Evolutionary conservation across 2,888 invertebrate species (phyloP).

Genomic region (Lochmaea capreae): DNA sequence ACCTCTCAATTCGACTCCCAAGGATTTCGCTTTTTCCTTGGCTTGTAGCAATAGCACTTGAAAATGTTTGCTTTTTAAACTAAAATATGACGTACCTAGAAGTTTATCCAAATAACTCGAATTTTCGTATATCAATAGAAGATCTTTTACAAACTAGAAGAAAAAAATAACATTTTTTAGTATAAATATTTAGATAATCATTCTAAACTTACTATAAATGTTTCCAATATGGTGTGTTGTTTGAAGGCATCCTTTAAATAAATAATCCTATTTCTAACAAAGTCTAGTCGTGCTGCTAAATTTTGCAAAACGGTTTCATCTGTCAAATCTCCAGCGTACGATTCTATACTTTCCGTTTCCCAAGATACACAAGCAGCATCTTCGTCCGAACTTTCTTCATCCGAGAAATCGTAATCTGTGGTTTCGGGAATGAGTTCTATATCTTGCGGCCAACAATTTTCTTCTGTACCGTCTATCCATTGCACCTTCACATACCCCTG

Average conservation of each 20-base stretch:
- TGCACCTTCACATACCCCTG: conserved; percentile 86
- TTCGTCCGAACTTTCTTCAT: conserved; percentile 59
- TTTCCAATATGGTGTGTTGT: conserved; percentile 80
- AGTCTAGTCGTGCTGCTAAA: conserved; percentile 75
- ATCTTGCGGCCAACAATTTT: conserved; percentile 92
- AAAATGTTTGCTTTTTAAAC: conserved; percentile 71
- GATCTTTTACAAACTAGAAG: conserved; percentile 78
- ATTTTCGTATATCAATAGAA: conserved; percentile 85
- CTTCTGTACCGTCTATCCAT: conserved; percentile 89
- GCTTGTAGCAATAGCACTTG: conserved; percentile 81
- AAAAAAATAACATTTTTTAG: conserved; percentile 36
- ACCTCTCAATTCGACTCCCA: conserved; percentile 77
- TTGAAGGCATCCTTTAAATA: conserved; percentile 82
- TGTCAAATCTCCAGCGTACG: conserved; percentile 69
- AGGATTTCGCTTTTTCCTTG: conserved; percentile 77
- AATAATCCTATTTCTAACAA: conserved; percentile 60
- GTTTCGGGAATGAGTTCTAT: conserved; percentile 77
- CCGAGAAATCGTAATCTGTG: conserved; percentile 81
- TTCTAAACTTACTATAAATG: conserved; percentile 70
- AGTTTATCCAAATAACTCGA: conserved; percentile 87
- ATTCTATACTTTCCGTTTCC: conserved; percentile 81
- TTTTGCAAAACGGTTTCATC: conserved; percentile 67
- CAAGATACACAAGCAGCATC: conserved; percentile 69
- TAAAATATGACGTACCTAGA: conserved; percentile 86
- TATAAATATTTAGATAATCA: not conserved